These are phyloP conservation scores for Physocephala rufipes DNA, from an alignment of 2,888 invertebrate species.

Conservation along the genomic window DNA sequence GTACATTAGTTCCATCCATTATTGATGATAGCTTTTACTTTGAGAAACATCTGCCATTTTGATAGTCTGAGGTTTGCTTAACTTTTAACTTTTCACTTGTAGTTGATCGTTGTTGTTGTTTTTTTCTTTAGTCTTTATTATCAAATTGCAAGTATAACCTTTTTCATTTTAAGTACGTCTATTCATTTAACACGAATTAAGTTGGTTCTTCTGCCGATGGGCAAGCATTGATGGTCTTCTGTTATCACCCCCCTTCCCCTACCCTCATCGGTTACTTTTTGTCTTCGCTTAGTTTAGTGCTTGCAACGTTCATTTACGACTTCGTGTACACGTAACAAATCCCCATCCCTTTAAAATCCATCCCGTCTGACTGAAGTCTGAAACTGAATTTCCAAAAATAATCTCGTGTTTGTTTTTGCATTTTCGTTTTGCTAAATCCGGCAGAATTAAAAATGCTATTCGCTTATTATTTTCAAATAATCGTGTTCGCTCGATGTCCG, in stretches of 20 bases:
- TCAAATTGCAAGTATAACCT: conserved; percentile 12
- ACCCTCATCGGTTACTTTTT: too few relatives aligned
- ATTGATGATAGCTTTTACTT: not conserved
- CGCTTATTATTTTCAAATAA: conserved; percentile 26
- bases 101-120: not conserved
- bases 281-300: not conserved
- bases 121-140: conserved; percentile 1
- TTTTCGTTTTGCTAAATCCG: conserved; percentile 8
- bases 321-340: too few relatives aligned
- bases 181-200: not conserved
- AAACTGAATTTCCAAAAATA: too few relatives aligned
- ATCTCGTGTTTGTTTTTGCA: not conserved
- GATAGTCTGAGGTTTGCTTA: not conserved
- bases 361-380: too few relatives aligned
- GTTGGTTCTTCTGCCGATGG: too few relatives aligned
- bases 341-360: too few relatives aligned
- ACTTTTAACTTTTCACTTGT: too few relatives aligned
- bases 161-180: conserved; percentile 1
- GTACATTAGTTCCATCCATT: not conserved
- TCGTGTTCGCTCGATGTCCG: conserved; percentile 16
- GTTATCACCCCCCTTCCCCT: too few relatives aligned
- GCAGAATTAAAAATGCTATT: conserved; percentile 31
- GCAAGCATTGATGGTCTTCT: too few relatives aligned
- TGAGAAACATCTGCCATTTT: conserved; percentile 30
- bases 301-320: not conserved